Evolutionary conservation across 2,888 invertebrate species (phyloP), one percentile per base, ranked within the genome.

Genomic region (Anorthoa munda): DNA sequence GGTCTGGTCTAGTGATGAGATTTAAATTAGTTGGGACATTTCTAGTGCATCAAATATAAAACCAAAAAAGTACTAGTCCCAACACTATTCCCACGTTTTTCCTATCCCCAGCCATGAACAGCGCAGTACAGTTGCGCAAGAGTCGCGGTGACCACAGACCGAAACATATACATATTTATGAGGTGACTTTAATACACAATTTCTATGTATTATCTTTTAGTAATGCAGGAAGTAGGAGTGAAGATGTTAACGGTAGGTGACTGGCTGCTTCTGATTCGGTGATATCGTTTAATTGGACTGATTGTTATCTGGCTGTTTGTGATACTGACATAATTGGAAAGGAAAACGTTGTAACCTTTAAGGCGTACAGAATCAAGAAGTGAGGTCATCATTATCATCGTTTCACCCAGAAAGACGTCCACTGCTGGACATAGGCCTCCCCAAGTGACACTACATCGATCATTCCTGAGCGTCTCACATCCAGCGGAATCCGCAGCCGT

Each of bases 141-240:
- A 93, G 93, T 92, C 87, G 92, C 91, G 92, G 94, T 95, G 95
- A 92, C 94, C 96, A 95, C 95, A 92, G 93, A 96, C 93, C 96
- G 96, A 95, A 92, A 95, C 96, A 92, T 92, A 96, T 96, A 93
- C 95, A 96, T 96, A 96, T 96, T 95, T 95, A 96, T 96, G 95
- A 96, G 94, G 91, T 92, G 93, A 93, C 93, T 95, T 93, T 95
- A 95, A 95, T 96, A 95, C 94, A 96, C 95, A 95, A 95, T 96
- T 96, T 96, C 95, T 95, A 96, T 96, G 95, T 96, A 95, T 95
- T 95, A 96, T 95, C 95, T 95, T 92, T 88, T 88, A 91, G 94
- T 95, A 95, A 95, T 94, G 93, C 95, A 95, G 96, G 96, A 96
- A 96, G 94, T 93, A 86, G 93, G 87, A 89, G 90, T 92, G 91